Conservation (phyloP, 2,113 vertebrate species). For the Vulpes vulpes region DNA sequence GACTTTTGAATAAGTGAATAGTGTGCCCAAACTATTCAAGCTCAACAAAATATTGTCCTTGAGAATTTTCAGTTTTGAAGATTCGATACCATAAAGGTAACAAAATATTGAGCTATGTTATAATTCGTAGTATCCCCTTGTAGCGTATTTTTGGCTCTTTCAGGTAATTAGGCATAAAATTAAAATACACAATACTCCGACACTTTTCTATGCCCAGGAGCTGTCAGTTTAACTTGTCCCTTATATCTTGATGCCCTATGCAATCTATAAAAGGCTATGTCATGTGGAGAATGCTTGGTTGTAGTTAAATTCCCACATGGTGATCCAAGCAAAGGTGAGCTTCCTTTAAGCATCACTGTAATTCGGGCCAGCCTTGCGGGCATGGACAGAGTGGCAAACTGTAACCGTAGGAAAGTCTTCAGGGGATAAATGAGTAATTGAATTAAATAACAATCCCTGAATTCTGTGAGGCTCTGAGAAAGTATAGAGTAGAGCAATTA, state of each 20-base stretch:
- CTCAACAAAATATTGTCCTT: slow-evolving; percentile 16
- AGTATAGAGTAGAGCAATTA: background rate
- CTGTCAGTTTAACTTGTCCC: background rate
- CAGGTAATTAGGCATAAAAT: slow-evolving; percentile 4
- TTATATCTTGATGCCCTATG: background rate
- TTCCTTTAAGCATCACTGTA: background rate
- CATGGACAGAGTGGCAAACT: background rate
- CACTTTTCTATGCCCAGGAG: background rate
- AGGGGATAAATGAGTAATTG: background rate
- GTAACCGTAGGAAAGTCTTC: background rate
- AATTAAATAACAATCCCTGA: background rate
- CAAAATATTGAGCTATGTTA: background rate
- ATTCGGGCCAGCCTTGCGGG: background rate
- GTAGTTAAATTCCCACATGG: background rate
- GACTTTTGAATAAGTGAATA: background rate
- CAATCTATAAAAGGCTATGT: background rate
- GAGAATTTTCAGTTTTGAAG: slow-evolving; percentile 4
- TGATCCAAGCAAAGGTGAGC: too few species aligned
- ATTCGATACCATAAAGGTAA: slow-evolving; percentile 1
- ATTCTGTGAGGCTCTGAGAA: background rate
- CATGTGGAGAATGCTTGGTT: background rate
- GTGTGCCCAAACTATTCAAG: background rate
- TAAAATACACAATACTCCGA: slow-evolving; percentile 20
- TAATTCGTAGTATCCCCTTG: background rate
- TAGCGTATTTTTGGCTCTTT: background rate